Evolutionary conservation across 1,140 invertebrate genomes (phyloP).

Genomic region (Doryteuthis pealeii): DNA sequence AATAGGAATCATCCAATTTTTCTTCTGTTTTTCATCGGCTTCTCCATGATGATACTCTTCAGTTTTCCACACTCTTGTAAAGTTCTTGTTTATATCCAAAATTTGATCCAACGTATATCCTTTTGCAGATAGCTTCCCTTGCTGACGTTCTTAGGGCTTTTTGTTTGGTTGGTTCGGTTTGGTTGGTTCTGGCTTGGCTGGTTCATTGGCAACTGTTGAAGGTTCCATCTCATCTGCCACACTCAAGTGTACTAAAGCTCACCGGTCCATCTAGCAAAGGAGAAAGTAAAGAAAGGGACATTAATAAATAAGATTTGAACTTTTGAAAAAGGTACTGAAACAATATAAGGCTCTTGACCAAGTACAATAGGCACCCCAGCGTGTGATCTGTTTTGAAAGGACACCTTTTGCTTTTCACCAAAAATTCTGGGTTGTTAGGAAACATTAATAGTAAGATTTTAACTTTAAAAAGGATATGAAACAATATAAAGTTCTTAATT

Average conservation of each 20-base stretch:
- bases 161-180: neutral
- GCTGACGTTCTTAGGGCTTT: conserved; percentile 11
- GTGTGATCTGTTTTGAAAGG: no score
- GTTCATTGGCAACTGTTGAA: conserved; percentile 23
- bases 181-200: neutral
- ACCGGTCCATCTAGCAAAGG: conserved; percentile 42
- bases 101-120: conserved; percentile 37
- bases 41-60: conserved; percentile 49
- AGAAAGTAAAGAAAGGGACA: neutral
- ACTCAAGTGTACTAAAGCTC: conserved; percentile 37
- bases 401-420: no score
- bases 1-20: conserved; percentile 49
- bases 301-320: no score
- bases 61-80: conserved; percentile 38
- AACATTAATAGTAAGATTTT: no score
- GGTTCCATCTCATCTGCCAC: conserved; percentile 21
- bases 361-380: no score
- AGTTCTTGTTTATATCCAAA: conserved; percentile 30
- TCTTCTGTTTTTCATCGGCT: conserved; percentile 46
- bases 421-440: no score
- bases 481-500: no score
- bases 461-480: no score
- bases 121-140: conserved; percentile 28
- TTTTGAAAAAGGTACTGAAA: no score
- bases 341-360: no score